Conservation (phyloP, 2,888 invertebrate genomes). For the Gymnoscelis rufifasciata region DNA sequence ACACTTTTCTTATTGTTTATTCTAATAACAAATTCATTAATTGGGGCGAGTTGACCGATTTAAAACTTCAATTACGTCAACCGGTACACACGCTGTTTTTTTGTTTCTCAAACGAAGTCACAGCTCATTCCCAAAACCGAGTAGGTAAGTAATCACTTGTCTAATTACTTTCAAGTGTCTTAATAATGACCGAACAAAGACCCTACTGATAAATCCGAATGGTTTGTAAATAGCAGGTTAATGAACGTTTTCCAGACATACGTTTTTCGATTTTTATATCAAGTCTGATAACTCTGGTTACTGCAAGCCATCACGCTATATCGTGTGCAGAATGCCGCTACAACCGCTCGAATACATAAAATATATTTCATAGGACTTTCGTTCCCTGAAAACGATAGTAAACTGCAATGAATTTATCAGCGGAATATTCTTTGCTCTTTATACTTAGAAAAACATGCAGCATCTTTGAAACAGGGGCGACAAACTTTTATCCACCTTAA, state of each 20-base stretch:
- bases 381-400: neutral
- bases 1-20: too few species aligned
- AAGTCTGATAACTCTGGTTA: constrained; percentile 11
- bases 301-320: constrained; percentile 38
- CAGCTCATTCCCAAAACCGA: too few species aligned
- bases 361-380: constrained; percentile 1
- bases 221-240: neutral
- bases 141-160: neutral
- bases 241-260: neutral
- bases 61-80: too few species aligned
- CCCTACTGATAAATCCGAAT: neutral
- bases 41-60: too few species aligned
- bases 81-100: too few species aligned
- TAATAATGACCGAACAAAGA: neutral
- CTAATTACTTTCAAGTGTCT: neutral
- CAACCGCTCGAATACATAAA: too few species aligned
- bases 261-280: constrained; percentile 5
- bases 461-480: too few species aligned
- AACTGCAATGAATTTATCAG: neutral
- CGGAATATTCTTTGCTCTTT: too few species aligned
- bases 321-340: constrained; percentile 21
- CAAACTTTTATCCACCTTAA: too few species aligned
- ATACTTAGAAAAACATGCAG: too few species aligned
- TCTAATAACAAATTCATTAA: too few species aligned
- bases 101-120: too few species aligned